Evolutionary conservation across 2,113 vertebrate species (phyloP), one percentile per base, ranked within the genome.

Genomic region (Sitta europaea): DNA sequence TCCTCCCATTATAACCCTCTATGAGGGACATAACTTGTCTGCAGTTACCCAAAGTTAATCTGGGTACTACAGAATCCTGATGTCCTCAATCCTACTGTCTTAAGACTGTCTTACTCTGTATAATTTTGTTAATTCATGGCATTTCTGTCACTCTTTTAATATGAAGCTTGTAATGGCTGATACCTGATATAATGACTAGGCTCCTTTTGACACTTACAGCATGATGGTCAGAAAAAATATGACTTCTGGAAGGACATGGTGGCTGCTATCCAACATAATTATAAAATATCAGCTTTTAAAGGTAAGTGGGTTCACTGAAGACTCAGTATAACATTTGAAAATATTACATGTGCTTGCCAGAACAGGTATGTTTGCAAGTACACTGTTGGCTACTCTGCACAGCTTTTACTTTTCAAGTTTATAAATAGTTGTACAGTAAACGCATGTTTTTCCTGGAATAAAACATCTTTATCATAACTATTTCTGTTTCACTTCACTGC

Each of bases 201-300:
- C 93, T 95, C 31, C 82, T 82, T 91, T 92, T 96, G 48, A 87
- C 97, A 67, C 92, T 84, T 97, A 95, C 97, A 99, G 98, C 97
- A 98, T 90, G 98, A 98, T 84, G 97, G 97, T 92, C 98, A 98
- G 94, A 98, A 98, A 96, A 99, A 98, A 88, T 98, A 98, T 27
- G 98, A 99, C 96, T 99, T 99, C 97, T 99, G 99, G 99, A 99
- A 99, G 97, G 99, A 99, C 97, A 98, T 99, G 97, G 93, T 99
- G 73, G 98, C 98, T 96, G 98, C 98, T 94, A 98, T 99, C 80
- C 99, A 99, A 92, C 98, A 99, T 97, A 99, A 99, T 97, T 99
- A 99, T 97, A 99, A 99, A 98, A 99, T 98, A 72, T 97, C 99
- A 93, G 99, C 99, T 89, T 99, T 99, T 97, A 99, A 99, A 98